Evolutionary conservation across 2,888 invertebrate species (phyloP).

Genomic region (Phasia obesa): DNA sequence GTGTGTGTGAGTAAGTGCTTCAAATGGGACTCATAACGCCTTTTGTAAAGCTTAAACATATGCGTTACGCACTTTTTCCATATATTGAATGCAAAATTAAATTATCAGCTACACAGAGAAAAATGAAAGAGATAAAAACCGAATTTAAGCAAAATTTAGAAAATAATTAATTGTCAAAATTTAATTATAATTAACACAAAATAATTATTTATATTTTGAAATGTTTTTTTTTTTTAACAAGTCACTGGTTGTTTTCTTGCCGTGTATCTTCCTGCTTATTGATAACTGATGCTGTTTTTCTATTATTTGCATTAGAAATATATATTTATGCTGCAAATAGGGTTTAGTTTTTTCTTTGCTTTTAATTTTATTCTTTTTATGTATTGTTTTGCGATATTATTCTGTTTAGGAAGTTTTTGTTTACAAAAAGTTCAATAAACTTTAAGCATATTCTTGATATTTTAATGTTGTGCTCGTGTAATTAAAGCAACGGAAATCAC

Average conservation of each 20-base stretch:
- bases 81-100: slow-evolving; percentile 17
- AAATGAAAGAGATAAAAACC: background rate
- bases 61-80: slow-evolving; percentile 67
- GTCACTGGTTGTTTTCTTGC: background rate
- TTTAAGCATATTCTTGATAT: slow-evolving; percentile 52
- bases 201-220: background rate
- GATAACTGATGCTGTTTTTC: slow-evolving; percentile 61
- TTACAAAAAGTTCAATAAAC: slow-evolving; percentile 67
- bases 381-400: slow-evolving; percentile 17
- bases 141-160: background rate
- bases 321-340: slow-evolving; percentile 63
- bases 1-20: too few species aligned
- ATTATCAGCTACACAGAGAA: slow-evolving; percentile 45
- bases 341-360: slow-evolving; percentile 61
- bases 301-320: slow-evolving; percentile 69
- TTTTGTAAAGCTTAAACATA: slow-evolving; percentile 65
- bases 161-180: background rate
- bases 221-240: background rate
- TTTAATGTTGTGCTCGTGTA: slow-evolving; percentile 33
- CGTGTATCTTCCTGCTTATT: slow-evolving; percentile 33
- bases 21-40: slow-evolving; percentile 65
- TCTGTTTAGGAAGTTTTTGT: slow-evolving; percentile 35
- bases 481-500: slow-evolving; percentile 36
- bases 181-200: background rate
- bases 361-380: slow-evolving; percentile 20